Conservation (phyloP, 2,888 invertebrate genomes). For the Alcis repandata region DNA sequence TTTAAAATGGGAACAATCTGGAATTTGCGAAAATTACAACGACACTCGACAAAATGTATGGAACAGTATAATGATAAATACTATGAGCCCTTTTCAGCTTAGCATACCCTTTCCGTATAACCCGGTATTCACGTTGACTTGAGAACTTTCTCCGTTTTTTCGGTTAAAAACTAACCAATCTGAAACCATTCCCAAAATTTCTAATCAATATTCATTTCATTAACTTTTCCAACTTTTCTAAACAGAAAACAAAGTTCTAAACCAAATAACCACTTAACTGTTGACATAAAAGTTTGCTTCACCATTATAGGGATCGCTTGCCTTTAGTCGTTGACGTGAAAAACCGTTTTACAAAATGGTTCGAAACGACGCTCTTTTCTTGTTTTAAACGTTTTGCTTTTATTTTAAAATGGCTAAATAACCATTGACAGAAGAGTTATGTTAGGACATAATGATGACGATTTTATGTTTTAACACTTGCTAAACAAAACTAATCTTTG, state of each 20-base stretch:
- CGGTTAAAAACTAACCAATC: background rate
- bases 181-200: background rate
- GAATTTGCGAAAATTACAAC: too few relatives aligned
- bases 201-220: conserved; percentile 8
- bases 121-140: too few relatives aligned
- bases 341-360: background rate
- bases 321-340: background rate
- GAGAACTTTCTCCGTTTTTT: too few relatives aligned
- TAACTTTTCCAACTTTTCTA: conserved; percentile 1
- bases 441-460: background rate
- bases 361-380: background rate
- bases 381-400: background rate
- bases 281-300: conserved; percentile 17
- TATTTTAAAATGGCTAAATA: background rate
- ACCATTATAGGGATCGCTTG: conserved; percentile 10
- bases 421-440: background rate
- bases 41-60: too few relatives aligned
- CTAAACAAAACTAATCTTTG: too few relatives aligned
- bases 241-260: conserved; percentile 11
- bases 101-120: too few relatives aligned
- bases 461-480: too few relatives aligned
- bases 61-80: too few relatives aligned
- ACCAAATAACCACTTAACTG: conserved; percentile 10
- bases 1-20: too few relatives aligned
- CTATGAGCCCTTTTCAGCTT: too few relatives aligned